Evolutionary conservation across 2,797 vertebrate species (phyloP), one percentile per base, ranked within the genome.

Genomic region (Chloroceryle amazona): DNA sequence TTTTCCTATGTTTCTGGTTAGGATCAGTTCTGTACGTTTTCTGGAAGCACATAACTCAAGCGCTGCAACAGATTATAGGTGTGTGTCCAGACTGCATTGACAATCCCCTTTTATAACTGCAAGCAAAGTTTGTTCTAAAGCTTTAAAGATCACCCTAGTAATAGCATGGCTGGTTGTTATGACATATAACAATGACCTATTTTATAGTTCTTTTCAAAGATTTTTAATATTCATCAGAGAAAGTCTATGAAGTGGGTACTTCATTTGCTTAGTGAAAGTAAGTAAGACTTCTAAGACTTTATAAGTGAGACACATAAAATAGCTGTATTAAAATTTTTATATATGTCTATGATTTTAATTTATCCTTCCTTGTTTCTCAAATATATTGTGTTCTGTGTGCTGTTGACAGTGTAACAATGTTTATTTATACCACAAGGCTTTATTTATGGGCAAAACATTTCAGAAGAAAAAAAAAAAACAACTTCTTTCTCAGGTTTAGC

Each of bases 91-190:
- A 79, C 31, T 94, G 52, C 47, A 78, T 67, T 85, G 86, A 72
- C 28, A 82, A 81, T 65, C 13, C 29, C 26, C 9, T 84, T 96
- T 96, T 92, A 88, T 92, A 96, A 96, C 63, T 88, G 76, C 60
- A 86, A 95, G 35, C 51, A 73, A 88, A 95, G 74, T 93, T 97
- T 96, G 90, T 96, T 97, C 96, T 46, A 47, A 95, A 97, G 65
- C 93, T 92, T 17, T 89, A 94, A 95, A 92, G 63, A 82, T 97
- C 81, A 86, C n/a, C 10, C 9, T 71, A 76, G 78, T 84, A 94
- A 94, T 86, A 95, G 58, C 76, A 76, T 3, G 6, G 89, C 86
- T 73, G 83, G 52, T 60, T 94, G 81, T 85, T 73, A 73, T 49
- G 28, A 80, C 88, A 89, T 46, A 96, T 33, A 96, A 84, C 65